Percentiles rank a stretch among this genome's conserved stretches.
Evolutionary conservation across 2,888 invertebrate species (phyloP).

Genomic region (Eupithecia centaureata): DNA sequence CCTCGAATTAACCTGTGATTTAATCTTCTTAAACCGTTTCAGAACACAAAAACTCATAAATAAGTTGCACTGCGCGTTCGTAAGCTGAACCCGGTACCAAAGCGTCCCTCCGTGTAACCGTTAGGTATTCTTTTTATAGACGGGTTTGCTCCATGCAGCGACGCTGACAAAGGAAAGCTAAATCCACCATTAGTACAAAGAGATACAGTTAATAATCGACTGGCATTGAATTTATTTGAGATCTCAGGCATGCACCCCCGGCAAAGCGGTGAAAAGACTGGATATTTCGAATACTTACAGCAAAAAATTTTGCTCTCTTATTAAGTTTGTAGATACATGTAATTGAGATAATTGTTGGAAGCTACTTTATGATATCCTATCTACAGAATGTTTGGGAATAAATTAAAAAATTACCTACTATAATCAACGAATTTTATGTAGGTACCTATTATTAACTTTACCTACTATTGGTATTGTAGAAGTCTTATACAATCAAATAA

Average conservation of each 20-base stretch:
- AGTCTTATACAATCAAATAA: neutral
- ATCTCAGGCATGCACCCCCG: conserved; percentile 30
- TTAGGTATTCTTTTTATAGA: conserved; percentile 68
- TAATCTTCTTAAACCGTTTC: neutral
- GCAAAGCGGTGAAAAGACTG: neutral
- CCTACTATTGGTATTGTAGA: neutral
- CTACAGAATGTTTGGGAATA: neutral
- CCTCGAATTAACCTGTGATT: neutral
- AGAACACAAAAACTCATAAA: neutral
- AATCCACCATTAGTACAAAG: conserved; percentile 27
- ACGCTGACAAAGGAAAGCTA: conserved; percentile 25
- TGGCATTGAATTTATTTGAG: conserved; percentile 13
- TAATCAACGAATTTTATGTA: neutral
- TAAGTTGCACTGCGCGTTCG: conserved; percentile 15
- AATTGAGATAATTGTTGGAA: neutral
- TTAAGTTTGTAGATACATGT: neutral
- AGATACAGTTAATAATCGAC: conserved; percentile 24
- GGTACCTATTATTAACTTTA: neutral
- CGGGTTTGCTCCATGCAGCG: conserved; percentile 47
- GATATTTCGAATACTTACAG: neutral
- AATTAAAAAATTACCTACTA: neutral
- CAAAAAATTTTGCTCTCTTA: neutral
- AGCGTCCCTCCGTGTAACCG: conserved; percentile 64
- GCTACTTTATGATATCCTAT: neutral
- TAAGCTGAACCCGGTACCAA: conserved; percentile 41